Conservation (phyloP, 2,797 vertebrate species). For the Iguana delicatissima region DNA sequence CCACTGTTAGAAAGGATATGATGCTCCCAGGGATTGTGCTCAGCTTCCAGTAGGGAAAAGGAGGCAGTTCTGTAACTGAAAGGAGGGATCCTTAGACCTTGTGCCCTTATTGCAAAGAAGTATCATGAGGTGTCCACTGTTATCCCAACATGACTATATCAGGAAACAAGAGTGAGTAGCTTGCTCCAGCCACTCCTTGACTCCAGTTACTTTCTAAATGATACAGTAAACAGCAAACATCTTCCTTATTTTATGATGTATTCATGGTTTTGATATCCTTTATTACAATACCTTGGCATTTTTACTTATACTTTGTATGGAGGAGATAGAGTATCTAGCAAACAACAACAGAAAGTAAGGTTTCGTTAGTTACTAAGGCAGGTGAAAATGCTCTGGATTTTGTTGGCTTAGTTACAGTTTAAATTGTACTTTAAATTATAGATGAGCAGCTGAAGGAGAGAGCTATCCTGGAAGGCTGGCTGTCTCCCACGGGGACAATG, state of each 20-base stretch:
- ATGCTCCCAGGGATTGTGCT: not conserved
- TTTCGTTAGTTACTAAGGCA: not conserved
- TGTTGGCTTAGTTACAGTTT: slow-evolving; percentile 7
- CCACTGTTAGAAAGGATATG: not conserved
- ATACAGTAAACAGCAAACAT: too few species aligned
- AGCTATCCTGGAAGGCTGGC: not conserved
- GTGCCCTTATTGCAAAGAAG: not conserved
- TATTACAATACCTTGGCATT: too few species aligned
- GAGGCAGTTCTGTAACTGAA: not conserved
- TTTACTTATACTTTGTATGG: not conserved
- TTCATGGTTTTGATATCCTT: not conserved
- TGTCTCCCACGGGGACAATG: slow-evolving; percentile 3
- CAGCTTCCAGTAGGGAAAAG: not conserved
- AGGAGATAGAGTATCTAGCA: not conserved
- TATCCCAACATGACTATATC: not conserved
- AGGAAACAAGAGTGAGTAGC: not conserved
- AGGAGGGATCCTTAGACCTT: not conserved
- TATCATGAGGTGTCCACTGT: not conserved
- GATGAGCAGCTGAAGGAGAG: not conserved
- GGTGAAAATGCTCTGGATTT: not conserved
- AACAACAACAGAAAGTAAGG: not conserved
- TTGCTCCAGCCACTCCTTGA: not conserved
- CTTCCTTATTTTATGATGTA: not conserved
- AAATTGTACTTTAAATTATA: slow-evolving; percentile 16
- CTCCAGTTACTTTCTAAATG: not conserved